phyloP scores from a whole-genome alignment of 2,888 invertebrate species.

The Andrena hattorfiana region DNA sequence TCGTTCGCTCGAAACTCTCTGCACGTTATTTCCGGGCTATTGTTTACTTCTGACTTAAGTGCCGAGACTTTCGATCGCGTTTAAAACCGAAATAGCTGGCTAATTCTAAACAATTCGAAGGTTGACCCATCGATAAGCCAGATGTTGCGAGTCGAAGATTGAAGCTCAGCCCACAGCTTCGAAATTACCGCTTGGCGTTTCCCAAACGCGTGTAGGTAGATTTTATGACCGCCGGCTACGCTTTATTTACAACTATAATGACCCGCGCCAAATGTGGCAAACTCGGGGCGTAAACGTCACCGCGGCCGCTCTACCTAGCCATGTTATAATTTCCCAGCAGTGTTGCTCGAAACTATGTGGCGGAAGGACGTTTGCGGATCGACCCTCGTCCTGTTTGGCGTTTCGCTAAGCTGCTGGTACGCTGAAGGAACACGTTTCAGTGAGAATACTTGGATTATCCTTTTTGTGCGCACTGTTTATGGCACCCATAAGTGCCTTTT shows the following conservation, averaged over 20 bases:
- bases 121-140: conserved; percentile 31
- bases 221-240: conserved; percentile 46
- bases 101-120: conserved; percentile 16
- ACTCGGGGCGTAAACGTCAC: background rate
- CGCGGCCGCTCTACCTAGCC: conserved; percentile 35
- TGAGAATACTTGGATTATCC: conserved; percentile 60
- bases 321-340: conserved; percentile 32
- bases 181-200: conserved; percentile 55
- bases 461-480: conserved; percentile 21
- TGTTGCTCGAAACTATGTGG: conserved; percentile 24
- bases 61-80: background rate
- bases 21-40: background rate
- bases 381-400: conserved; percentile 35
- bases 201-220: conserved; percentile 56
- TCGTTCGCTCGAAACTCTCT: background rate
- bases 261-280: conserved; percentile 26
- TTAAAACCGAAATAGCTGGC: background rate
- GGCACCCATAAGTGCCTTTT: conserved; percentile 24
- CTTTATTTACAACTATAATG: conserved; percentile 53
- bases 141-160: conserved; percentile 45
- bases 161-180: conserved; percentile 63
- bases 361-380: conserved; percentile 25
- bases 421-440: conserved; percentile 53
- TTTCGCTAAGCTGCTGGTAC: conserved; percentile 58
- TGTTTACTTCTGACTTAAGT: background rate